A percentile compares a stretch with the other conserved stretches of the same genome.
These are phyloP conservation scores for Australoheros facetus DNA, from an alignment of 2,797 vertebrate species.

Conservation along the genomic window DNA sequence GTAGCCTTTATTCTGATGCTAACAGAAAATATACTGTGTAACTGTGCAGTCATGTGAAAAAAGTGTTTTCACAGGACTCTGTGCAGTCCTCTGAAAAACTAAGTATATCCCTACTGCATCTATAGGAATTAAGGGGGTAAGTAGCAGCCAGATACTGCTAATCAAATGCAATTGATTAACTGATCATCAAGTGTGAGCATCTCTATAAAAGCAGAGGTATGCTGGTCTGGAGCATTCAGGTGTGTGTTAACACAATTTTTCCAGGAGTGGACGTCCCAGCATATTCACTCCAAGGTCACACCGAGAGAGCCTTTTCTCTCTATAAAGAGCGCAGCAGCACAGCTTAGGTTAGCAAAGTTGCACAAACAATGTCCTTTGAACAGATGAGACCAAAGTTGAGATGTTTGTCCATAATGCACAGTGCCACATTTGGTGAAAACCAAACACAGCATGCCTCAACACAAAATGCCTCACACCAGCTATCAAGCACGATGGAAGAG, in stretches of 20 bases:
- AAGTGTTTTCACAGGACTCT: not conserved
- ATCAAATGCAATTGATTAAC: no score
- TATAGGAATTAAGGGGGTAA: not conserved
- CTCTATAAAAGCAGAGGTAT: no score
- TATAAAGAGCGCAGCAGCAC: not conserved
- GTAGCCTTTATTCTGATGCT: conserved; percentile 1
- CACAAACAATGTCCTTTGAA: not conserved
- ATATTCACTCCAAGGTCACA: not conserved
- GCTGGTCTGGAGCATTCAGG: not conserved
- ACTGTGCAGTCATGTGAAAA: no score
- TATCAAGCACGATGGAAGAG: not conserved
- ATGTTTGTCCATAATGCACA: not conserved
- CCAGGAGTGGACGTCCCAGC: not conserved
- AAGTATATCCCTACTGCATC: not conserved
- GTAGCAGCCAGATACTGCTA: not conserved
- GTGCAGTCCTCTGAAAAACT: not conserved
- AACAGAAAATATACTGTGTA: not conserved
- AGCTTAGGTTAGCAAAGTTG: not conserved
- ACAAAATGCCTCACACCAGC: not conserved
- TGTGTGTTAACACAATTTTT: not conserved
- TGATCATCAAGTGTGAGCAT: no score
- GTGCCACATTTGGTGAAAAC: not conserved
- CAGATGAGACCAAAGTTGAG: not conserved
- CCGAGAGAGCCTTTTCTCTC: not conserved
- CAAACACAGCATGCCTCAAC: not conserved